Conservation (phyloP, 2,797 vertebrate genomes). For the Podarcis siculus region DNA sequence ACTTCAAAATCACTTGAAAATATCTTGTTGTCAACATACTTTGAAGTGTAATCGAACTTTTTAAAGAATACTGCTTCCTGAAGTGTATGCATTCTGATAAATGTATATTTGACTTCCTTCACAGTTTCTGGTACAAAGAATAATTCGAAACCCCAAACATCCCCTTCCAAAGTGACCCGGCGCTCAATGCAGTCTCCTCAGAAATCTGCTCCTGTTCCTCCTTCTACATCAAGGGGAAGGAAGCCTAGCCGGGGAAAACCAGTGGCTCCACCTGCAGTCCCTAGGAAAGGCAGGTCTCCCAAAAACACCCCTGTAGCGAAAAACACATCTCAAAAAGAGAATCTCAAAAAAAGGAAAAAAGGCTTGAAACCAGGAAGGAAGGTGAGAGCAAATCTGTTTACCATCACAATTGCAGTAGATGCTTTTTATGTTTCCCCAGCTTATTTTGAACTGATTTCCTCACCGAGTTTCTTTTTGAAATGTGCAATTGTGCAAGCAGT, state of each 20-base stretch:
- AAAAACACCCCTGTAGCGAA: conserved; percentile 70
- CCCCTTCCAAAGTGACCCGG: conserved; percentile 85
- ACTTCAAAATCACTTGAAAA: background rate
- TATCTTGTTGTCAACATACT: conserved; percentile 53
- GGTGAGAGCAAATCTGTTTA: conserved; percentile 78
- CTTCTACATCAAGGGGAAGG: conserved; percentile 76
- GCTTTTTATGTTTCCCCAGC: conserved; percentile 31
- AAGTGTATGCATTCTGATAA: conserved; percentile 33
- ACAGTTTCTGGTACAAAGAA: conserved; percentile 87
- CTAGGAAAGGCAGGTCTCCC: conserved; percentile 81
- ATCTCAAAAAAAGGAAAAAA: conserved; percentile 85
- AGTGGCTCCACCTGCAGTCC: conserved; percentile 70
- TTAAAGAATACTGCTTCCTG: background rate
- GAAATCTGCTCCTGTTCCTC: conserved; percentile 74
- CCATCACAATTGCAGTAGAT: conserved; percentile 52
- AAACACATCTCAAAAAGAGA: conserved; percentile 71
- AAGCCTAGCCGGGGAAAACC: conserved; percentile 84
- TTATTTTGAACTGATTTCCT: conserved; percentile 10
- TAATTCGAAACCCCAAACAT: conserved; percentile 79
- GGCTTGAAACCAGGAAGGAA: conserved; percentile 90
- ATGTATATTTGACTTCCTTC: conserved; percentile 65
- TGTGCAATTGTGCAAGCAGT: background rate
- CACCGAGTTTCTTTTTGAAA: too few species aligned
- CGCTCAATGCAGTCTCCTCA: conserved; percentile 87
- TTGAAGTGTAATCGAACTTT: conserved; percentile 34